phyloP scores from a whole-genome alignment of 2,797 vertebrate genomes.

The Ctenopoma multispine region DNA sequence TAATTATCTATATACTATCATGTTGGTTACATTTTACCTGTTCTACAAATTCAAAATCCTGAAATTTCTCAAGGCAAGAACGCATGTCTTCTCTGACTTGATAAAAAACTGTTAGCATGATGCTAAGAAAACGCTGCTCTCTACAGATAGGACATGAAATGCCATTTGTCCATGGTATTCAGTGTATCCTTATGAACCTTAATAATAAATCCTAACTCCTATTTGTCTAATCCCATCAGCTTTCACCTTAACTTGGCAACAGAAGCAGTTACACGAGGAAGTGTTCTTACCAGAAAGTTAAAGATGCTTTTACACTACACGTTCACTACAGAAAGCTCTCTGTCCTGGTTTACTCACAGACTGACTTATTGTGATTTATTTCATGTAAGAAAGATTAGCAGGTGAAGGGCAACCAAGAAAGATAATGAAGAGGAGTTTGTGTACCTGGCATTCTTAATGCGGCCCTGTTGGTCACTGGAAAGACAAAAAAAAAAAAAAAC shows the following conservation, averaged over 20 bases:
- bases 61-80: background rate
- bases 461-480: slow-evolving; percentile 92
- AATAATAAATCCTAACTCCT: background rate
- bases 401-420: background rate
- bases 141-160: no score
- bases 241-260: background rate
- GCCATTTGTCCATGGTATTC: no score
- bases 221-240: background rate
- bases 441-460: slow-evolving; percentile 98
- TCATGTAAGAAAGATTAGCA: slow-evolving; percentile 28
- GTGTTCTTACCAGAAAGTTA: background rate
- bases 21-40: slow-evolving; percentile 2
- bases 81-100: background rate
- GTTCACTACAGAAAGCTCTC: slow-evolving; percentile 47
- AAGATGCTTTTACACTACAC: slow-evolving; percentile 25
- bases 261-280: background rate
- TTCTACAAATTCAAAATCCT: slow-evolving; percentile 1
- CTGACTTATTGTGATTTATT: slow-evolving; percentile 49
- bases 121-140: no score
- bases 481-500: slow-evolving; percentile 67
- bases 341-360: slow-evolving; percentile 32
- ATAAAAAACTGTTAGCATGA: no score
- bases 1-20: background rate
- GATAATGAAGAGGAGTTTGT: background rate
- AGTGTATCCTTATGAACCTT: no score